These are phyloP conservation scores for Molossus molossus DNA, from an alignment of 2,797 vertebrate species.

Conservation along the genomic window DNA sequence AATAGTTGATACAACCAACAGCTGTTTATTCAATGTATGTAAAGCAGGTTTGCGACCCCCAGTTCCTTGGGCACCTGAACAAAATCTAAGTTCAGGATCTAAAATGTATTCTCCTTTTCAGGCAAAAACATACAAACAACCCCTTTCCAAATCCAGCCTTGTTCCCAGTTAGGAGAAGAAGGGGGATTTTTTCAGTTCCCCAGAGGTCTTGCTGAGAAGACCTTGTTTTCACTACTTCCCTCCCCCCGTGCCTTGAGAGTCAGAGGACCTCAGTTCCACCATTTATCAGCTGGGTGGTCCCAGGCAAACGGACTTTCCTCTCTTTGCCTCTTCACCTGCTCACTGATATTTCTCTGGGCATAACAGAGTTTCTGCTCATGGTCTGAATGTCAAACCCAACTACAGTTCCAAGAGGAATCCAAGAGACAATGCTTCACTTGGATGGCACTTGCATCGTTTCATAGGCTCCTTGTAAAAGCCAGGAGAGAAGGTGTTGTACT, in stretches of 20 bases:
- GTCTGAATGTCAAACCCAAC: not conserved
- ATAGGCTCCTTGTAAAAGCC: not conserved
- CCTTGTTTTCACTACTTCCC: not conserved
- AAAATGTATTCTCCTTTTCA: conserved; percentile 23
- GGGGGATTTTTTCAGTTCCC: not conserved
- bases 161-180: not conserved
- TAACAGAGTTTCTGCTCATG: not conserved
- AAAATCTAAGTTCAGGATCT: conserved; percentile 27
- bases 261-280: not conserved
- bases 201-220: not conserved
- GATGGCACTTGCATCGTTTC: not conserved
- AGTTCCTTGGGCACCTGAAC: conserved; percentile 5
- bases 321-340: not conserved
- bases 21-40: conserved; percentile 27
- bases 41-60: not conserved
- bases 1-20: conserved; percentile 12
- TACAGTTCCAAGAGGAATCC: not conserved
- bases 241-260: not conserved
- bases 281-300: not conserved
- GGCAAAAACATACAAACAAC: not conserved
- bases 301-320: not conserved
- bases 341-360: not conserved
- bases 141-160: not conserved
- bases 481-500: not conserved
- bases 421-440: not conserved